Base-by-base conservation (phyloP, 2,888 invertebrate genomes). In the Yponomeuta plumbellus region DNA sequence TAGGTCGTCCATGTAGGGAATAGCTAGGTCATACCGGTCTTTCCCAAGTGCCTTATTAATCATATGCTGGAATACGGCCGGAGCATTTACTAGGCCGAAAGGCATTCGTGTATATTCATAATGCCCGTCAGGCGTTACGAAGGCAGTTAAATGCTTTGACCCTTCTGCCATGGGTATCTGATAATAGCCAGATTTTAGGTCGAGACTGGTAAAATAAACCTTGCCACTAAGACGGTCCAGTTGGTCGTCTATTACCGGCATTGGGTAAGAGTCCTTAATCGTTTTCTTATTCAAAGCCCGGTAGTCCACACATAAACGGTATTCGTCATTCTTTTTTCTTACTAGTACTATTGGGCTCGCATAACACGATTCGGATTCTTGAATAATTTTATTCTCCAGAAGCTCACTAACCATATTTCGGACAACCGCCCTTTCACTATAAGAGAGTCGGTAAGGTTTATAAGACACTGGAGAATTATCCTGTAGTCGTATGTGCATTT, bases 101-200 rank as follows among this genome's bases (percentile, higher is more conserved):
- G 74, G 73, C 62, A 70, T 69, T 66, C 70, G 70, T 0, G 66
- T 34, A 61, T 75, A 79, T n/a, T 80, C 74, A 61, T 70, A 79
- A 20, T 76, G 76, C 0, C 77, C 75, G n/a, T 72, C 72, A 0
- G 73, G 75, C 0, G 76, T 77, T 0, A 79, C 71, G 67, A 82
- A 80, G 0, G 78, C 73, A 0, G 79, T 81, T 56, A 73, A 74
- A 62, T 77, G 73, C 39, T 67, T 68, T 23, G 75, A 73, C 8
- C 67, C 65, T 34, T 70, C 67, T 13, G 71, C 68, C 4, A 78
- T 66, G 6, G 68, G 66, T n/a, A n/a, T n/a, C n/a, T n/a, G n/a
- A n/a, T n/a, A n/a, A n/a, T n/a, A n/a, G n/a, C n/a, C n/a, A n/a
- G 75, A 74, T 52, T 67, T 69, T 1, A 77, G 52, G 62, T 73